Percentiles rank a stretch among this genome's conserved stretches.
These are phyloP conservation scores for Disparrhopalites patrizii DNA, from an alignment of 2,888 invertebrate species.

Conservation along the genomic window DNA sequence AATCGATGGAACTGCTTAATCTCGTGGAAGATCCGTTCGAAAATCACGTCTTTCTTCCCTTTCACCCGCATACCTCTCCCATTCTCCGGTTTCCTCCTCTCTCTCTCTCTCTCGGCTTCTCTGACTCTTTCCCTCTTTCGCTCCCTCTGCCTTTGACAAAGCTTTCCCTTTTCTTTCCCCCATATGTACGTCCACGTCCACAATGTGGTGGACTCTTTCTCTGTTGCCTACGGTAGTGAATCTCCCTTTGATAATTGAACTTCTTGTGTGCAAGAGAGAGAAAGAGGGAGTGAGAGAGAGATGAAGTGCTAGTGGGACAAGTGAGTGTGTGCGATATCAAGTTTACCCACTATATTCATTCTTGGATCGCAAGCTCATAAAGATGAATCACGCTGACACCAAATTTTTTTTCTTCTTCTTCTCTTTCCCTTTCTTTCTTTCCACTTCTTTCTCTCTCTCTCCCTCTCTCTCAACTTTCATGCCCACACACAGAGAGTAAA, in stretches of 20 bases:
- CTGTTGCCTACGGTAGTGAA: no score
- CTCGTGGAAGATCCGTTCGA: constrained; percentile 31
- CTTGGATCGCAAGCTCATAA: no score
- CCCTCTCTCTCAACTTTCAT: constrained; percentile 31
- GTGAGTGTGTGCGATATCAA: no score
- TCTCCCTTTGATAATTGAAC: no score
- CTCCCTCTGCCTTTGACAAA: neutral
- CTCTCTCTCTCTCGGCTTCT: constrained; percentile 6
- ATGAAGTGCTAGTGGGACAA: no score
- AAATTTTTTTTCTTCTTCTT: constrained; percentile 20
- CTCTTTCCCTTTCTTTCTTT: no score
- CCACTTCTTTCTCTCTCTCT: constrained; percentile 25
- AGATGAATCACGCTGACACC: constrained; percentile 10
- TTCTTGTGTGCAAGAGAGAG: neutral
- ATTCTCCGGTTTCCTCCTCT: neutral
- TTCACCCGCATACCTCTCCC: neutral
- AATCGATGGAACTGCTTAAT: constrained; percentile 32
- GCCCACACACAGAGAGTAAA: no score
- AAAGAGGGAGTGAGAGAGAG: neutral
- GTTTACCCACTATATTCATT: no score
- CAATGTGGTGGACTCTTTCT: no score
- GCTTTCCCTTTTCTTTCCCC: no score
- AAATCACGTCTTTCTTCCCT: constrained; percentile 29
- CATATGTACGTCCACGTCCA: no score
- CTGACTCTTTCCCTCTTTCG: constrained; percentile 5